Percentiles rank a stretch among this genome's conserved stretches.
Evolutionary conservation across 2,797 vertebrate genomes (phyloP).

Genomic region (Gymnoscopelus braueri): DNA sequence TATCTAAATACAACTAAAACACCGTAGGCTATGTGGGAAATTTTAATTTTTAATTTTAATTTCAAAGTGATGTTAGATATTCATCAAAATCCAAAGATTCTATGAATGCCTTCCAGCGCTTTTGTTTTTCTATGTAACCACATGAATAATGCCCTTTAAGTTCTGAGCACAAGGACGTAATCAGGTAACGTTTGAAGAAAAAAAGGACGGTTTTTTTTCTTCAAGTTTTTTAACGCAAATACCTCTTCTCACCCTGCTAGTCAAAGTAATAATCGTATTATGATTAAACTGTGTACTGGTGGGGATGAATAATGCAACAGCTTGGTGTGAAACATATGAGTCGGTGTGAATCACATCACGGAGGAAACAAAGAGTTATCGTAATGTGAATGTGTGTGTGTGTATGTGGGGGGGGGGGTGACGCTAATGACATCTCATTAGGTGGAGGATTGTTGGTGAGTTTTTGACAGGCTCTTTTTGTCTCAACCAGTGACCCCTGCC

Average conservation of each 20-base stretch:
- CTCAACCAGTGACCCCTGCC: slow-evolving; percentile 30
- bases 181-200: slow-evolving; percentile 27
- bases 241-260: background rate
- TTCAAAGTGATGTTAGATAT: background rate
- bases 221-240: slow-evolving; percentile 11
- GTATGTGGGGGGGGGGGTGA: background rate
- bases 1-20: too few species aligned
- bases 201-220: background rate
- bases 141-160: background rate
- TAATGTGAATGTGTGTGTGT: slow-evolving; percentile 35
- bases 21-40: too few species aligned
- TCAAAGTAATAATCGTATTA: slow-evolving; percentile 16
- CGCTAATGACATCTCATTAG: slow-evolving; percentile 57
- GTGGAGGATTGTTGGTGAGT: slow-evolving; percentile 50
- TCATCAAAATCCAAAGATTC: background rate
- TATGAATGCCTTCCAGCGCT: background rate
- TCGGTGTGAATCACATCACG: slow-evolving; percentile 8
- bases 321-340: slow-evolving; percentile 7
- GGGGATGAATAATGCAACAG: slow-evolving; percentile 40
- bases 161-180: background rate
- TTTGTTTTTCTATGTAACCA: slow-evolving; percentile 2
- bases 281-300: slow-evolving; percentile 33
- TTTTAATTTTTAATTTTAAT: too few species aligned
- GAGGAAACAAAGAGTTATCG: slow-evolving; percentile 25
- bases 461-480: slow-evolving; percentile 39